phyloP scores from a whole-genome alignment of 1,140 invertebrate species.

The Ladona fulva region DNA sequence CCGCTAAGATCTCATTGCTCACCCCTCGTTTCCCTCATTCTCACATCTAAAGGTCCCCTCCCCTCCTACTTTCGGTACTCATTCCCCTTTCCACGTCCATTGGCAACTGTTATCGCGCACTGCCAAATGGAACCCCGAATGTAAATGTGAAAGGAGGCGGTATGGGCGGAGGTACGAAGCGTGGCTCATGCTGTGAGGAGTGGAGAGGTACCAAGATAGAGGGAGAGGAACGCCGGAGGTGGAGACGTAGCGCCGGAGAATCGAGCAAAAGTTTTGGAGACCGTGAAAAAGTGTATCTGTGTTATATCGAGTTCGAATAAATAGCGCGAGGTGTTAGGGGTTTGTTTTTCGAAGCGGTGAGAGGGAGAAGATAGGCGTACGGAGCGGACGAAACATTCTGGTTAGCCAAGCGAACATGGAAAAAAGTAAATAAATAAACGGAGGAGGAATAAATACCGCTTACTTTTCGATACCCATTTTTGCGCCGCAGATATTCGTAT shows the following conservation, averaged over 20 bases:
- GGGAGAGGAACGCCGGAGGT: not conserved
- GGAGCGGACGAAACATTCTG: too few species aligned
- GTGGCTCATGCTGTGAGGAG: not conserved
- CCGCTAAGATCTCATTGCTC: too few species aligned
- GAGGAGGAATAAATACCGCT: too few species aligned
- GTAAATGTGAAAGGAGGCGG: not conserved
- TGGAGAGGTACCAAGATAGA: not conserved
- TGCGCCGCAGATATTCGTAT: too few species aligned
- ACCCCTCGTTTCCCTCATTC: too few species aligned
- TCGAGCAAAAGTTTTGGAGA: not conserved
- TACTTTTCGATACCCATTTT: too few species aligned
- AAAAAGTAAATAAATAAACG: too few species aligned
- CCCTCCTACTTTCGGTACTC: not conserved
- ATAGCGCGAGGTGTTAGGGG: not conserved
- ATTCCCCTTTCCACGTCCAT: not conserved
- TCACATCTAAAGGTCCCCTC: too few species aligned
- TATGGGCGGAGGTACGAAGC: not conserved
- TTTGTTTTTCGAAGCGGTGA: not conserved
- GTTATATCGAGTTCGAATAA: slow-evolving; percentile 2
- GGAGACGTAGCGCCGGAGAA: not conserved
- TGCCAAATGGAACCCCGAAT: slow-evolving; percentile 1
- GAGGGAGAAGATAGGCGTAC: not conserved
- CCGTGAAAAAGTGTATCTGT: not conserved
- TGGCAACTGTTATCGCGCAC: not conserved
- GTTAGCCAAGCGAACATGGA: too few species aligned